Base-by-base conservation (phyloP, 2,113 vertebrate species). In the Stegostoma tigrinum region DNA sequence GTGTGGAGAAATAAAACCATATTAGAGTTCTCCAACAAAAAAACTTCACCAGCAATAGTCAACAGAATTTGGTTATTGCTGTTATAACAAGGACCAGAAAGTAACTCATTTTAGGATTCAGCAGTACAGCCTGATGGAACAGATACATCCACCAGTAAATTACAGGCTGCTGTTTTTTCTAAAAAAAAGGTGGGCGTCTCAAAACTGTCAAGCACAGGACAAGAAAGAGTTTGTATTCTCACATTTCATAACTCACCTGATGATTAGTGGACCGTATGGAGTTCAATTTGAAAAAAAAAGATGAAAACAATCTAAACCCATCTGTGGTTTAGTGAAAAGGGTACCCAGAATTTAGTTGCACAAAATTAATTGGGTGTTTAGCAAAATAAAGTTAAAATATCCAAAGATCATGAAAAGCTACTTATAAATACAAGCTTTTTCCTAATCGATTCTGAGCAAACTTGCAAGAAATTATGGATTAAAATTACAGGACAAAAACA, bases 1-100 rank as follows among this genome's bases (percentile, higher is more conserved):
- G 93, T 21, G 45, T 24, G 96, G 96, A 95, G 0, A 66, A 45
- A 96, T 96, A 96, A 80, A 96, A 64, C 72, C 96, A 80, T 95
- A 86, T 21, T 6, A 19, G 80, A 21, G 3, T 38, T 83, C 78
- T 86, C 85, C 10, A 87, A 8, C 45, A 12, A 27, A 21, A 12
- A 27, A 21, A 52, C 8, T 24, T 52, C 23, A 87, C 52, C 2
- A 10, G 55, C 12, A 15, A 83, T 17, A 83, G 19, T 42, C 5
- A 66, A 66, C 34, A 64, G 55, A 42, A 5, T 83, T 83, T 21
- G 23, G 34, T 10, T 67, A 38, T 67, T 7, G 23, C n/a, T 66
- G 89, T n/a, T 42, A 66, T 61, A 91, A 38, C n/a, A 48, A 93
- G 34, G 34, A 66, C 34, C 30, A 66, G 21, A 64, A 67, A 23